Percentiles rank a stretch among this genome's conserved stretches.
Evolutionary conservation across 2,113 vertebrate species (phyloP).

Genomic region (Gnathonemus echidnorhynchus): DNA sequence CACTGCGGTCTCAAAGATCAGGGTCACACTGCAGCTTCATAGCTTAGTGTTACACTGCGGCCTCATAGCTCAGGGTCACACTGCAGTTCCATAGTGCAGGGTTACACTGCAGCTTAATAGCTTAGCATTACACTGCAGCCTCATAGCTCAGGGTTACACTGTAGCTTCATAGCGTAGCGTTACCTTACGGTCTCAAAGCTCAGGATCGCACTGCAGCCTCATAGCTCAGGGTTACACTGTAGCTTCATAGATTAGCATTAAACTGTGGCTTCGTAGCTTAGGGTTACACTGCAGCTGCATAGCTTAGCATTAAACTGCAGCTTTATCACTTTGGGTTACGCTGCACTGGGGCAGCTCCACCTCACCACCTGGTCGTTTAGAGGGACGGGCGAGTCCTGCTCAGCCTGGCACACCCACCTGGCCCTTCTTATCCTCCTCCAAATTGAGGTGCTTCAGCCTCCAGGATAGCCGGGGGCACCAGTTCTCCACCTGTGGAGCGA

Average conservation of each 20-base stretch:
- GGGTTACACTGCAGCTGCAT: background rate
- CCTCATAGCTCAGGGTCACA: background rate
- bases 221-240: background rate
- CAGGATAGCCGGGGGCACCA: slow-evolving; percentile 97
- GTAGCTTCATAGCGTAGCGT: background rate
- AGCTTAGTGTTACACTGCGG: background rate
- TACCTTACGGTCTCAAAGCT: background rate
- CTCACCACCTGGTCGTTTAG: background rate
- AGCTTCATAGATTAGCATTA: background rate
- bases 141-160: background rate
- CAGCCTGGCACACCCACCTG: slow-evolving; percentile 63
- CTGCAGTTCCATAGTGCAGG: background rate
- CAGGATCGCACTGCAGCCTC: background rate
- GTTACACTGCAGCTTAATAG: background rate
- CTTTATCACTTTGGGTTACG: background rate
- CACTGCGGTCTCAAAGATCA: background rate
- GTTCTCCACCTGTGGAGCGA: slow-evolving; percentile 81
- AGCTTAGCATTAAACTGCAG: background rate
- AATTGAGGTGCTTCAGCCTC: slow-evolving; percentile 77
- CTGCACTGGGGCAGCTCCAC: background rate
- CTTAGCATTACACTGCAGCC: background rate
- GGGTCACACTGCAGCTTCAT: background rate
- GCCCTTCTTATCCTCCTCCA: slow-evolving; percentile 75
- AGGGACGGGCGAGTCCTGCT: background rate
- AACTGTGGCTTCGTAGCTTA: background rate